Base-by-base conservation (phyloP, 2,888 invertebrate species). In the Stenichneumon culpator region DNA sequence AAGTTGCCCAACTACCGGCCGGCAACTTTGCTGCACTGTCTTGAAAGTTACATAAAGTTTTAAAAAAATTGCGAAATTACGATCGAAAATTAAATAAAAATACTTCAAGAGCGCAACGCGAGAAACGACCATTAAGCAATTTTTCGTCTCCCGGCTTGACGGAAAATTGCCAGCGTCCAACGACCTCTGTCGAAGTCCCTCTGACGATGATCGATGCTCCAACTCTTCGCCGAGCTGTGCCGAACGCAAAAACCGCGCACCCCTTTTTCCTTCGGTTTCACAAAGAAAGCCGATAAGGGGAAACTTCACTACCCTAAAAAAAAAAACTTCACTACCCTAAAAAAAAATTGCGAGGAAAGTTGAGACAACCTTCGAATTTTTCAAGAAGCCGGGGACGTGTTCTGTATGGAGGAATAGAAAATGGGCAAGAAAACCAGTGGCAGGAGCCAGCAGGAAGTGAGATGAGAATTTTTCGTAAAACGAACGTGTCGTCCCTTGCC, bases 191-290 rank as follows among this genome's bases (percentile, higher is more conserved):
- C 65, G 50, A 65, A 50, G 22, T 39, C 2, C 32, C 2, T 47
- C 63, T 67, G 79, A 79, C 83, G 83, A 83, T 83, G 79, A 83
- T 83, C 11, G 74, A 83, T 83, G 69, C 39, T 65, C 32, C 54
- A 22, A 44, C 54, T 9, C 63, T 73, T 74, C 44, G 47, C 60
- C 74, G 63, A 36, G 19, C 19, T 11, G 19, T 6, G 2, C 65
- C 0, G 14, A 36, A 67, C n/a, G 39, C 2, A 16, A 16, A 63
- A n/a, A 4, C 57, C 22, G 22, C 57, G 32, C 14, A 39, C 6
- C 63, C 75, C 22, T 36, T 65, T 44, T 39, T n/a, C 50, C 14
- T 50, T n/a, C 50, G 9, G 65, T 47, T 65, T 50, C 22, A 11
- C 65, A 32, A 75, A 44, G 50, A 52, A 75, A 65, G 47, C 22